phyloP scores from a whole-genome alignment of 2,888 invertebrate genomes.

The Agrochola macilenta region DNA sequence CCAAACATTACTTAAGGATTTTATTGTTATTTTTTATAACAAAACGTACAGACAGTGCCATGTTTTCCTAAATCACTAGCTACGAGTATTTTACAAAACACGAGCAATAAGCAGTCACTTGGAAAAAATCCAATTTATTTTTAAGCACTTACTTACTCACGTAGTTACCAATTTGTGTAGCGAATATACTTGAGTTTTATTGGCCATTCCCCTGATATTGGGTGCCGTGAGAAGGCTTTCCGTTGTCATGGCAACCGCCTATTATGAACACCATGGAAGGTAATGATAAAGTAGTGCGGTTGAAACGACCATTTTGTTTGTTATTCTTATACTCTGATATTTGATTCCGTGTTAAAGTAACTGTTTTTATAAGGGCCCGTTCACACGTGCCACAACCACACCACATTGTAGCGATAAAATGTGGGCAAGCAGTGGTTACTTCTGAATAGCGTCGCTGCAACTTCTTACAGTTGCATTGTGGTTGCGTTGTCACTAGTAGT shows the following conservation, averaged over 20 bases:
- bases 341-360: slow-evolving; percentile 30
- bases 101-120: slow-evolving; percentile 65
- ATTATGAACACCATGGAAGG: slow-evolving; percentile 59
- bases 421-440: not conserved
- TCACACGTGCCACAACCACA: not conserved
- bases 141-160: slow-evolving; percentile 70
- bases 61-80: slow-evolving; percentile 45
- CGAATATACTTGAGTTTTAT: slow-evolving; percentile 82
- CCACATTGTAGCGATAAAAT: not conserved
- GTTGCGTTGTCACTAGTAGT: not conserved
- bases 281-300: slow-evolving; percentile 60
- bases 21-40: slow-evolving; percentile 32
- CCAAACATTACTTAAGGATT: slow-evolving; percentile 16
- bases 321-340: slow-evolving; percentile 46
- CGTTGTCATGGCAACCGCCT: slow-evolving; percentile 71
- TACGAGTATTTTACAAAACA: slow-evolving; percentile 49
- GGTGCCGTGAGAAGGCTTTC: slow-evolving; percentile 71
- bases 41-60: slow-evolving; percentile 9
- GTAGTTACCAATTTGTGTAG: slow-evolving; percentile 70
- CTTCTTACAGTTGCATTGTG: not conserved
- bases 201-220: slow-evolving; percentile 83
- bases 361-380: slow-evolving; percentile 3
- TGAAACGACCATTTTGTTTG: slow-evolving; percentile 47
- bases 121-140: slow-evolving; percentile 75
- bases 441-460: not conserved